Evolutionary conservation across 2,797 vertebrate genomes (phyloP), one percentile per base, ranked within the genome.

Genomic region (Peromyscus aztecus): DNA sequence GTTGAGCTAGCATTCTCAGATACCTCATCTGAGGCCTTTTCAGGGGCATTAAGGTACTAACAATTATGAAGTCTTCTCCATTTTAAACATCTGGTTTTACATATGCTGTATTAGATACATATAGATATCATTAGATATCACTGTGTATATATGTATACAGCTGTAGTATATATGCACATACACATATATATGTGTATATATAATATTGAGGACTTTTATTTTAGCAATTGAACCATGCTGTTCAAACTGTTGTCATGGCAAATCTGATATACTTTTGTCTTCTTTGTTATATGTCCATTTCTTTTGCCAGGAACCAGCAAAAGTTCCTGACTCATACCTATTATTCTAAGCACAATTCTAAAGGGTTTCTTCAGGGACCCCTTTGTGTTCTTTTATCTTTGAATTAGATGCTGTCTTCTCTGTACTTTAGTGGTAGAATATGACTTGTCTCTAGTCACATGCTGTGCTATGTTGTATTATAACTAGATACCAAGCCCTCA

Each of bases 81-180:
- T 94, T 80, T 49, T 59, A 73, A 69, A 77, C 43, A 55, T 65
- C 19, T 87, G 9, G 61, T 82, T 90, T 95, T 88, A 11, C 16
- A n/a, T 92, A 57, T 95, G 67, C 67, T 94, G 59, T 84, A 37
- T 88, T 92, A 43, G 19, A 12, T 93, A 49, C 14, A 12, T 93
- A 49, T 9, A n/a, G n/a, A n/a, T n/a, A n/a, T n/a, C n/a, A n/a
- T n/a, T n/a, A n/a, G n/a, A 69, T 84, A 89, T 61, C 67, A 71
- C 63, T 93, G 40, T 89, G n/a, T 73, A 6, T 73, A 23, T 37
- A 21, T 80, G 17, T 83, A 40, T 83, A 40, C n/a, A 82, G 40
- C 55, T 40, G 34, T 46, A 55, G 55, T 55, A 17, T 57, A 49
- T 81, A 5, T 80, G 10, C 21, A 43, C 14, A 55, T 27, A 49